Evolutionary conservation across 2,888 invertebrate genomes (phyloP).

Genomic region (Xestoiulus laeticollis): DNA sequence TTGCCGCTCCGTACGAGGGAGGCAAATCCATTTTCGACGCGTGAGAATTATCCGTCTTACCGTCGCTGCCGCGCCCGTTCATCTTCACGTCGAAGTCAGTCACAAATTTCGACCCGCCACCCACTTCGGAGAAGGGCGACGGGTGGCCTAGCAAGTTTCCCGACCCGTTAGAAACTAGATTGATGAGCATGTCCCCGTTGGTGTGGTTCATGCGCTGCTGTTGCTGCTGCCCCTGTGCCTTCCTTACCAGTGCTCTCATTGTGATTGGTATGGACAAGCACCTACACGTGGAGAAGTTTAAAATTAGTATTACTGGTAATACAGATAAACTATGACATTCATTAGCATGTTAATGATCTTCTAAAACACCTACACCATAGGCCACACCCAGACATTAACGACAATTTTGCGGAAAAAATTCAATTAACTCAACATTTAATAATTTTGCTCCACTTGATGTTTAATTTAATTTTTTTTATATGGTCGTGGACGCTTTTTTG

Average conservation of each 20-base stretch:
- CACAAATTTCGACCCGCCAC: slow-evolving; percentile 55
- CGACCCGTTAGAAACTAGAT: slow-evolving; percentile 58
- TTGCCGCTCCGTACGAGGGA: slow-evolving; percentile 51
- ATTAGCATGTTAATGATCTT: neutral
- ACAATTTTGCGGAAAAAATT: no score
- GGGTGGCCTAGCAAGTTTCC: slow-evolving; percentile 54
- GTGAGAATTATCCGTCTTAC: slow-evolving; percentile 10
- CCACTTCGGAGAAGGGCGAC: slow-evolving; percentile 49
- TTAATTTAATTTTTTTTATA: no score
- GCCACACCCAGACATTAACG: no score
- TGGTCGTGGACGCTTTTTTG: no score
- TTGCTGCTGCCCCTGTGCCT: slow-evolving; percentile 59
- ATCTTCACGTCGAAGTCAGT: slow-evolving; percentile 55
- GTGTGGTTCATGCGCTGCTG: slow-evolving; percentile 53
- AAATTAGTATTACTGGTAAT: slow-evolving; percentile 6
- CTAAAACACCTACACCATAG: no score
- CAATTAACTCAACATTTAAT: no score
- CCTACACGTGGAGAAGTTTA: neutral
- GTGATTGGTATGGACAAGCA: slow-evolving; percentile 93
- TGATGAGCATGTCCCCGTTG: slow-evolving; percentile 54
- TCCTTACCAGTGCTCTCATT: slow-evolving; percentile 82
- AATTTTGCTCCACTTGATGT: no score
- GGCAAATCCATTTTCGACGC: slow-evolving; percentile 48
- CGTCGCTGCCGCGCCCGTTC: slow-evolving; percentile 35
- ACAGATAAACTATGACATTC: neutral